phyloP scores from a whole-genome alignment of 2,888 invertebrate genomes.

The Leucophora obtusa region DNA sequence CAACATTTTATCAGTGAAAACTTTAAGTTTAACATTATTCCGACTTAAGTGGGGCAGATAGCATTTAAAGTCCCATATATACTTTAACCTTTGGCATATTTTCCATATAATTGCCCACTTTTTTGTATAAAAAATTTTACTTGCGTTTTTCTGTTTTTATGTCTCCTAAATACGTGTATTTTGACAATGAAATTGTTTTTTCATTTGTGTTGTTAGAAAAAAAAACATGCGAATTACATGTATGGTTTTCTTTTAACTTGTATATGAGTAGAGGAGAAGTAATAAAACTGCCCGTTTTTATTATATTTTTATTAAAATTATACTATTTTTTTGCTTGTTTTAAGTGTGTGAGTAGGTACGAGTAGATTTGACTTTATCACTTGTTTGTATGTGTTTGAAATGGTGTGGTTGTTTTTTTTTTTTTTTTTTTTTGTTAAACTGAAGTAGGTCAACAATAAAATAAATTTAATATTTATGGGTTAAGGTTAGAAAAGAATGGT shows the following conservation, averaged over 20 bases:
- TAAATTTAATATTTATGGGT: conserved; percentile 49
- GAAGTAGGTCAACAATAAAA: conserved; percentile 35
- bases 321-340: neutral
- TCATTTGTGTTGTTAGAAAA: neutral
- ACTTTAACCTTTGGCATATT: neutral
- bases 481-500: conserved; percentile 25
- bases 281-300: conserved; percentile 5
- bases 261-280: neutral
- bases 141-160: neutral
- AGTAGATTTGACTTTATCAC: neutral
- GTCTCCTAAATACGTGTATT: neutral
- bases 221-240: neutral
- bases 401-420: neutral
- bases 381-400: neutral
- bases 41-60: too few species aligned
- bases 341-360: neutral
- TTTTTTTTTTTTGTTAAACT: neutral
- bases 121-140: neutral
- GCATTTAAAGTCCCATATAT: too few species aligned
- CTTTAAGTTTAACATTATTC: too few species aligned
- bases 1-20: too few species aligned
- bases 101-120: neutral
- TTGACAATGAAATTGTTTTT: neutral
- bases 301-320: conserved; percentile 25
- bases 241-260: neutral